phyloP scores from a whole-genome alignment of 1,140 invertebrate genomes.

The Amyelois transitella region DNA sequence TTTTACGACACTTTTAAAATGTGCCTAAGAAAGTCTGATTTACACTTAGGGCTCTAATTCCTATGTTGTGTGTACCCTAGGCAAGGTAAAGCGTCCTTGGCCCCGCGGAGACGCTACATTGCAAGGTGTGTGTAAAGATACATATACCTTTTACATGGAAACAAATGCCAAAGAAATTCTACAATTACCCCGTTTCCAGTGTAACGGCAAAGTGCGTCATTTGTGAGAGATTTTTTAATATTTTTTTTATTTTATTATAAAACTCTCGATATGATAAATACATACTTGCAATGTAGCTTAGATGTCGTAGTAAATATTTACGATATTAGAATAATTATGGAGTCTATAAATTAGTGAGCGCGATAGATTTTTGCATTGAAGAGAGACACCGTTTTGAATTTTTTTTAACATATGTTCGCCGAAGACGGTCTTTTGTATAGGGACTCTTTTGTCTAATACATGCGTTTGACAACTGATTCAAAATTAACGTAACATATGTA shows the following conservation, averaged over 20 bases:
- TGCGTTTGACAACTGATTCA: too few relatives aligned
- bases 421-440: background rate
- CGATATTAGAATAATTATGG: constrained; percentile 30
- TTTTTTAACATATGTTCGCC: background rate
- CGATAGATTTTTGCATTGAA: constrained; percentile 1
- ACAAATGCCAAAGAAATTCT: background rate
- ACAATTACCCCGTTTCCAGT: background rate
- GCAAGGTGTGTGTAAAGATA: too few relatives aligned
- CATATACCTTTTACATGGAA: too few relatives aligned
- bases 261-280: background rate
- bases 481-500: too few relatives aligned
- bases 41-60: constrained; percentile 20
- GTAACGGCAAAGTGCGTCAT: background rate
- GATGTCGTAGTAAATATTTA: constrained; percentile 39
- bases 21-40: too few relatives aligned
- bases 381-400: background rate
- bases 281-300: constrained; percentile 40
- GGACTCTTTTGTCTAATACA: background rate
- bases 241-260: background rate
- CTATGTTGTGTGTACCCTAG: constrained; percentile 59
- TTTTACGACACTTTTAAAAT: too few relatives aligned
- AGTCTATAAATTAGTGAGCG: constrained; percentile 25
- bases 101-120: constrained; percentile 42
- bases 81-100: constrained; percentile 42
- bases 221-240: background rate